Evolutionary conservation across 2,888 invertebrate species (phyloP).

Genomic region (Bombylius discolor): DNA sequence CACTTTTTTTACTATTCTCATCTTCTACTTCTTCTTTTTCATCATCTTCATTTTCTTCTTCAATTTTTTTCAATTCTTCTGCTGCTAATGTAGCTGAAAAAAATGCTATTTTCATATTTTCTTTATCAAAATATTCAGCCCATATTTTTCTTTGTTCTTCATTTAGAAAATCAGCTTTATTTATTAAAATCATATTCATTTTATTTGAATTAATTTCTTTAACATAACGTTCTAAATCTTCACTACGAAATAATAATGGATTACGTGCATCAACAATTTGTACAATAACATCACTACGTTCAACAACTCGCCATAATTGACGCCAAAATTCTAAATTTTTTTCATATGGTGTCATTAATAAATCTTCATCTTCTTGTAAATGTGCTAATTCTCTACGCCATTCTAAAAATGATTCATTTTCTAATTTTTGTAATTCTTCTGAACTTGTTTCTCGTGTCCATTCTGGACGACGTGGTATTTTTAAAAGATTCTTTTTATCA

Average conservation of each 20-base stretch:
- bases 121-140: slow-evolving; percentile 69
- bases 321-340: slow-evolving; percentile 97
- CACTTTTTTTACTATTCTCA: background rate
- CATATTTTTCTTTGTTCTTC: slow-evolving; percentile 66
- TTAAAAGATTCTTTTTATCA: slow-evolving; percentile 48
- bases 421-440: slow-evolving; percentile 65
- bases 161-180: slow-evolving; percentile 89
- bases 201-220: slow-evolving; percentile 60
- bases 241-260: slow-evolving; percentile 83
- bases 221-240: slow-evolving; percentile 80
- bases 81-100: slow-evolving; percentile 69
- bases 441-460: slow-evolving; percentile 66
- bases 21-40: slow-evolving; percentile 18
- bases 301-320: slow-evolving; percentile 97
- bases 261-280: slow-evolving; percentile 96
- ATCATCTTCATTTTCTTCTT: slow-evolving; percentile 22
- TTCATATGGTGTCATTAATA: slow-evolving; percentile 91
- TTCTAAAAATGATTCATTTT: slow-evolving; percentile 71
- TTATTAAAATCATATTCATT: slow-evolving; percentile 72
- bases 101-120: slow-evolving; percentile 66
- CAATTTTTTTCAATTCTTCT: slow-evolving; percentile 36
- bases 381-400: slow-evolving; percentile 79
- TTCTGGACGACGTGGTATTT: slow-evolving; percentile 75
- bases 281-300: slow-evolving; percentile 82
- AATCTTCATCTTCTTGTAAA: slow-evolving; percentile 62